Conservation (phyloP, 2,113 vertebrate species). For the Sceloporus tristichus region DNA sequence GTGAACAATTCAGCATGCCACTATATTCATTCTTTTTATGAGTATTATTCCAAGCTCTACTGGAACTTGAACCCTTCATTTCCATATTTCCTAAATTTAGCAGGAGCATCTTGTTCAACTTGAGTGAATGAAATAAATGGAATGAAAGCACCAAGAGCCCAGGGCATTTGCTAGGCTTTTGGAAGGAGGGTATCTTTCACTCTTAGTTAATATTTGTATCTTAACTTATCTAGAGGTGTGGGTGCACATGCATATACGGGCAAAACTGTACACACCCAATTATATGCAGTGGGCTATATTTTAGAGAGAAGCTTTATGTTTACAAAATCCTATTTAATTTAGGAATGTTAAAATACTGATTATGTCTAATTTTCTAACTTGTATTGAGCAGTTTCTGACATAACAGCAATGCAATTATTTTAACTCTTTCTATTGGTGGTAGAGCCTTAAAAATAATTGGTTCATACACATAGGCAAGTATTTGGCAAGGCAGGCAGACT, state of each 20-base stretch:
- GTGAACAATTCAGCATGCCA: no score
- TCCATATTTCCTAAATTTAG: no score
- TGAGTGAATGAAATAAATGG: no score
- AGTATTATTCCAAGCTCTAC: no score
- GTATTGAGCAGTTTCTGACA: conserved; percentile 12
- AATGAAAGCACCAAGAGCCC: no score
- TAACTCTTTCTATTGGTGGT: neutral
- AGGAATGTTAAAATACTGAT: conserved; percentile 49
- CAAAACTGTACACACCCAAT: neutral
- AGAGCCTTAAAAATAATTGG: conserved; percentile 11
- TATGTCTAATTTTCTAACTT: neutral
- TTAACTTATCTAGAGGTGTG: neutral
- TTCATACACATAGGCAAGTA: conserved; percentile 5
- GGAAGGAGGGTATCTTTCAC: no score
- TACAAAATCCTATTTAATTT: conserved; percentile 28
- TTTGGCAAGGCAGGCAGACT: neutral
- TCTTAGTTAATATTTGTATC: neutral
- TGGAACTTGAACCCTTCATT: no score
- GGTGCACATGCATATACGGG: neutral
- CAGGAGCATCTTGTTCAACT: no score
- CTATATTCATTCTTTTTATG: no score
- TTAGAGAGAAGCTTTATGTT: conserved; percentile 29
- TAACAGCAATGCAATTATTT: neutral
- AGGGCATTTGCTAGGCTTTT: no score
- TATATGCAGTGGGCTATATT: neutral